Conservation (phyloP, 1,140 invertebrate genomes). For the Ips typographus region DNA sequence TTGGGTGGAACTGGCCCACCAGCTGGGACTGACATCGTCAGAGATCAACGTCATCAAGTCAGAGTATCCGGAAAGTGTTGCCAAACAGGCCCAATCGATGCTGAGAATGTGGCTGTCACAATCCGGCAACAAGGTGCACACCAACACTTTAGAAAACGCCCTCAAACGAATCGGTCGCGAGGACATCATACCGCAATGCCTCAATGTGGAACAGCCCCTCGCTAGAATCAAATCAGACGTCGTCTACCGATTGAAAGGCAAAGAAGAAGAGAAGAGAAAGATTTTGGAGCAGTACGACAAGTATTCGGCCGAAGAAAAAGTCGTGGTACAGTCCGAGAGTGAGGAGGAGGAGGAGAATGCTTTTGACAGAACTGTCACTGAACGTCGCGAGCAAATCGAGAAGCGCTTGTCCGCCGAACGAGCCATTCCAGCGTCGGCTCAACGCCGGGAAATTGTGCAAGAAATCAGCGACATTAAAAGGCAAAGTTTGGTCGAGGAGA, state of each 20-base stretch:
- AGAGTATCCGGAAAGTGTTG: conserved; percentile 79
- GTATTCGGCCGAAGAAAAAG: conserved; percentile 73
- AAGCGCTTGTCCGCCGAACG: conserved; percentile 65
- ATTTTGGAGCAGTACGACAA: conserved; percentile 61
- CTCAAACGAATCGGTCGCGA: conserved; percentile 86
- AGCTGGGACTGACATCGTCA: conserved; percentile 81
- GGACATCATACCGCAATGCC: conserved; percentile 92
- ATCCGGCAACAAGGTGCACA: conserved; percentile 73
- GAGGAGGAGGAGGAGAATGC: conserved; percentile 69
- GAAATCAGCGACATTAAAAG: conserved; percentile 70
- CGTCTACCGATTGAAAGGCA: conserved; percentile 51
- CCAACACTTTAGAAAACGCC: conserved; percentile 80
- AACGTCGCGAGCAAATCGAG: conserved; percentile 69
- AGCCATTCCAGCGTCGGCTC: conserved; percentile 65
- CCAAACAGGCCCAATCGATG: conserved; percentile 92
- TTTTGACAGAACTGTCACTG: conserved; percentile 66
- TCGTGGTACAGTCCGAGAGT: conserved; percentile 56
- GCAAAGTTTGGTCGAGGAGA: conserved; percentile 62
- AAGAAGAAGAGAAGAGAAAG: conserved; percentile 52
- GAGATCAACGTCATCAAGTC: conserved; percentile 87
- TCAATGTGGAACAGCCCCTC: conserved; percentile 72
- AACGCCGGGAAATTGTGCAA: conserved; percentile 66
- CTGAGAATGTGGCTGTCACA: conserved; percentile 81
- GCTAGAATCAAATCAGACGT: conserved; percentile 42
- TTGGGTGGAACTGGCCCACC: conserved; percentile 85